Conservation (phyloP, 2,113 vertebrate genomes). For the Bos javanicus region DNA sequence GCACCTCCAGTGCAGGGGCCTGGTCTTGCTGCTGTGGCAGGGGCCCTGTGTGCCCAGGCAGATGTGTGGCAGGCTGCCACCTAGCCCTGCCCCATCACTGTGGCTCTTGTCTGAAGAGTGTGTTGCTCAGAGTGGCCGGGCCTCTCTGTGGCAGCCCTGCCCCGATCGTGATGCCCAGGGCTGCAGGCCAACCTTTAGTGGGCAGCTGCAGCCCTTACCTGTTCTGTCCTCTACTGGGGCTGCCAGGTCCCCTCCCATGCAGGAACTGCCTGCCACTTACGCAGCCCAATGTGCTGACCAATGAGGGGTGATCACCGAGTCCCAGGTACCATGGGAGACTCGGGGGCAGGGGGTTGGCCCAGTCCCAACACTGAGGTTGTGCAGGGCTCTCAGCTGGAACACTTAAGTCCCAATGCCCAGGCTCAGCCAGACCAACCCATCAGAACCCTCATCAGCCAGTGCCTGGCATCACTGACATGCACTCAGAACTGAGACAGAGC, state of each 20-base stretch:
- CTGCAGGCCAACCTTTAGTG: background rate
- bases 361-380: background rate
- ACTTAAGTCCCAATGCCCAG: background rate
- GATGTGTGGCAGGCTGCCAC: background rate
- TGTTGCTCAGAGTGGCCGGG: background rate
- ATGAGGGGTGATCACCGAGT: rapidly evolving
- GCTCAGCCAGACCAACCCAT: background rate
- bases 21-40: background rate
- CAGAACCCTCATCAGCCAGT: background rate
- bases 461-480: background rate
- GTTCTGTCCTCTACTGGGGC: background rate
- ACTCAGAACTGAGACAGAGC: background rate
- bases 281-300: background rate
- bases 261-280: too few relatives aligned
- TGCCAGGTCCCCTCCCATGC: background rate
- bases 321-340: background rate
- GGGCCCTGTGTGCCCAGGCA: background rate
- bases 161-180: background rate
- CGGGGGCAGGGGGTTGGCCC: background rate
- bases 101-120: background rate
- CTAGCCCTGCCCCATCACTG: background rate
- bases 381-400: background rate
- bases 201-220: background rate
- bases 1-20: rapidly evolving
- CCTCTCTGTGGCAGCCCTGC: background rate